These are phyloP conservation scores for Piprites chloris DNA, from an alignment of 2,113 vertebrate genomes.

Conservation along the genomic window DNA sequence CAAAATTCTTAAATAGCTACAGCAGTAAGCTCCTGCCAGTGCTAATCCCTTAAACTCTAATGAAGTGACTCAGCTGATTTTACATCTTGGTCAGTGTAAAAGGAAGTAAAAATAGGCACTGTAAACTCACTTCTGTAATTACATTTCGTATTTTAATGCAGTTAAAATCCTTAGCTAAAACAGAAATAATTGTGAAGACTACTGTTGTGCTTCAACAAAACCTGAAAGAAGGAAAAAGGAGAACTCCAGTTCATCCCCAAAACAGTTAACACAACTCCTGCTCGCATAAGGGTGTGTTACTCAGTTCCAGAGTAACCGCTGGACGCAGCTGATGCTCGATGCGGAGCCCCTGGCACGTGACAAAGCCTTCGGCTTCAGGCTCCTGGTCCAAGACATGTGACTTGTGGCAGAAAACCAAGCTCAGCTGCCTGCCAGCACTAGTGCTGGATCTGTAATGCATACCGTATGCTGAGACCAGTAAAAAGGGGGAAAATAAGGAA, in stretches of 20 bases:
- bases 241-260: background rate
- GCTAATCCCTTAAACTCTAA: background rate
- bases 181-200: background rate
- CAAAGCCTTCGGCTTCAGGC: background rate
- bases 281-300: background rate
- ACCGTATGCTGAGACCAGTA: background rate
- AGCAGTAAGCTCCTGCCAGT: background rate
- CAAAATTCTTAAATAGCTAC: background rate
- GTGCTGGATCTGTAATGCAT: background rate
- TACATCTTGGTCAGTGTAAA: background rate
- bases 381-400: background rate
- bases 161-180: background rate
- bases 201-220: background rate
- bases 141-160: background rate
- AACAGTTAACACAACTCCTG: background rate
- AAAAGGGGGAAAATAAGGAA: background rate
- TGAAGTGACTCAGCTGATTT: conserved; percentile 51
- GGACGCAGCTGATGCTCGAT: background rate
- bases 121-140: background rate
- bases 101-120: background rate
- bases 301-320: background rate
- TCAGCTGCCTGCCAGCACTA: conserved; percentile 1
- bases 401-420: background rate
- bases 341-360: background rate
- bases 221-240: background rate